Percentiles rank a stretch among this genome's conserved stretches.
phyloP scores from a whole-genome alignment of 2,797 vertebrate genomes.

The Acanthurus leucopareius region DNA sequence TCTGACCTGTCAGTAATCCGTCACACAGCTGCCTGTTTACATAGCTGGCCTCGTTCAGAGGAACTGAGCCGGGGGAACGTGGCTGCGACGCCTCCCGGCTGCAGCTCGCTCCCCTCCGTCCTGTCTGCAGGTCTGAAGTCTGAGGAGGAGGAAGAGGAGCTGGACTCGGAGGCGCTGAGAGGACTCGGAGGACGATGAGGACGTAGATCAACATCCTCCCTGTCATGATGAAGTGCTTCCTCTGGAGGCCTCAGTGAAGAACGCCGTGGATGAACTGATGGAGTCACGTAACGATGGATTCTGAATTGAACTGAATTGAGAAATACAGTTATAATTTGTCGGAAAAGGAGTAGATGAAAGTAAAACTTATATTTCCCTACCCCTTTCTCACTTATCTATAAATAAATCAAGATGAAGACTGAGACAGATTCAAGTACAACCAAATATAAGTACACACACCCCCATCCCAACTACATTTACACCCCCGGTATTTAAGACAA shows the following conservation, averaged over 20 bases:
- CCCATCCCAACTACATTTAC: too few species aligned
- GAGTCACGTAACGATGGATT: neutral
- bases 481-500: too few species aligned
- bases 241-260: conserved; percentile 1
- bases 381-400: too few species aligned
- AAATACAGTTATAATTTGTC: too few species aligned
- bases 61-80: conserved; percentile 7
- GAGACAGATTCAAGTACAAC: too few species aligned
- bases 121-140: conserved; percentile 13
- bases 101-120: conserved; percentile 15
- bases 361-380: too few species aligned
- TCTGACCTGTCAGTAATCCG: conserved; percentile 35
- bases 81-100: neutral
- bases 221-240: conserved; percentile 38
- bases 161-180: neutral
- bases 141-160: neutral
- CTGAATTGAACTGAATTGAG: neutral
- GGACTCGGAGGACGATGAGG: conserved; percentile 14
- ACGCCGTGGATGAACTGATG: neutral
- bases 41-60: conserved; percentile 45
- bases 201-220: conserved; percentile 28
- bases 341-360: too few species aligned
- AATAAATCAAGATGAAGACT: too few species aligned
- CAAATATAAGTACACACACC: too few species aligned
- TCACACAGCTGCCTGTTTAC: conserved; percentile 51